Conservation (phyloP, 2,888 invertebrate genomes). For the Tholera decimalis region DNA sequence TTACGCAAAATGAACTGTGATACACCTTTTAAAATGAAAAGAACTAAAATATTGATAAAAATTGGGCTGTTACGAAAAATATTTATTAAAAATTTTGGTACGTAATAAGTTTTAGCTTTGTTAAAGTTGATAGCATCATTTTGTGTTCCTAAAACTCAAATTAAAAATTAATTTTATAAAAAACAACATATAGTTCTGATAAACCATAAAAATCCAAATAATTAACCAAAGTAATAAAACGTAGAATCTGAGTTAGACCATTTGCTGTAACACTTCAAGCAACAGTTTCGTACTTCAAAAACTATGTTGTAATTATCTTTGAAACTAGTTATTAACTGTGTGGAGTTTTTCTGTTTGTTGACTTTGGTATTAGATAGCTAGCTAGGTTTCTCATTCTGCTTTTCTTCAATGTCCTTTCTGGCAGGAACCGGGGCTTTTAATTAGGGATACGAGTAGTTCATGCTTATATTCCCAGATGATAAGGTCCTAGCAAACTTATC, state of each 20-base stretch:
- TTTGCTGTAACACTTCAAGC: background rate
- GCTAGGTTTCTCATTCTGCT: background rate
- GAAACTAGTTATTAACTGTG: slow-evolving; percentile 39
- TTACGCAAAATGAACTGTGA: background rate
- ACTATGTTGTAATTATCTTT: slow-evolving; percentile 52
- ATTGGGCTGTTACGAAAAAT: background rate
- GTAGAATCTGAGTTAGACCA: background rate
- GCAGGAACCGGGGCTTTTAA: background rate
- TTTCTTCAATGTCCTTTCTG: background rate
- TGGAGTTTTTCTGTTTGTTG: slow-evolving; percentile 33
- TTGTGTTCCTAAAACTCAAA: no score
- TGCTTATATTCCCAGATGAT: no score
- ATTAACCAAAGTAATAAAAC: background rate
- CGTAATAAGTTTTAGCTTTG: background rate
- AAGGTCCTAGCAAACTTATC: no score
- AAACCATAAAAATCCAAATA: background rate
- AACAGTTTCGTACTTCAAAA: slow-evolving; percentile 37
- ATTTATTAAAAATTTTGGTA: no score
- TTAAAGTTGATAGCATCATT: background rate
- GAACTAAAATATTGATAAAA: background rate
- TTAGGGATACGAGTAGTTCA: background rate
- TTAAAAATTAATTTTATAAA: background rate
- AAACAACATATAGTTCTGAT: background rate
- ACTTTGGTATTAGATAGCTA: slow-evolving; percentile 11
- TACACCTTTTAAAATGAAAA: background rate